Base-by-base conservation (phyloP, 2,113 vertebrate genomes). In the Pangasianodon gigas region DNA sequence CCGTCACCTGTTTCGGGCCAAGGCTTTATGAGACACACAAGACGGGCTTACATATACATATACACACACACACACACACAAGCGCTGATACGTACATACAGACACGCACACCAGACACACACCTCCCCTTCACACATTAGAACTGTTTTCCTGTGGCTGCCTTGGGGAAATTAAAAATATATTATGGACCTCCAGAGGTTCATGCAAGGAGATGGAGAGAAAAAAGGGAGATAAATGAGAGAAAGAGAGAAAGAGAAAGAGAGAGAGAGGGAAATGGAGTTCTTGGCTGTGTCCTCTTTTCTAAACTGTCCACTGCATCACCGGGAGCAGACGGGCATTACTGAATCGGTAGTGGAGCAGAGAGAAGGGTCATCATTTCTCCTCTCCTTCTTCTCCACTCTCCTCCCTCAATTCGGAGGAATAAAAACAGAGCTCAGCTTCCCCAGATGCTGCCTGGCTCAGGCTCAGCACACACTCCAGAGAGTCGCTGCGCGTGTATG, bases 111-210 rank as follows among this genome's bases (percentile, higher is more conserved):
- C 67, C 82, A 87, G 86, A 86, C 67, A 86, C 89, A 90, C 84
- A 88, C 90, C 90, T 93, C 93, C 93, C 82, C 86, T 92, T 93
- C 93, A 93, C 85, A 92, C 91, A 94, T 93, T 90, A 91, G 93
- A 95, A 94, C 95, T 96, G 95, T 96, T 96, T 96, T 96, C 95
- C 95, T 95, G 95, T 93, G 92, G 90, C 90, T 93, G 94, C 96
- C 96, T 95, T 95, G 92, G 96, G 96, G 96, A 96, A 96, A 96
- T 96, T 96, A 96, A 96, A 96, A 95, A 95, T 95, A 96, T 95
- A 96, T 96, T 96, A 96, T 95, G 94, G 95, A 96, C 94, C 96
- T 96, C 96, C 91, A 95, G 96, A 94, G 96, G 94, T 93, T 93
- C 92, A 90, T 88, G 86, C 93, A 91, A 92, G 93, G 92, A 93